phyloP scores from a whole-genome alignment of 1,140 invertebrate species.

The Drepana arcuata region DNA sequence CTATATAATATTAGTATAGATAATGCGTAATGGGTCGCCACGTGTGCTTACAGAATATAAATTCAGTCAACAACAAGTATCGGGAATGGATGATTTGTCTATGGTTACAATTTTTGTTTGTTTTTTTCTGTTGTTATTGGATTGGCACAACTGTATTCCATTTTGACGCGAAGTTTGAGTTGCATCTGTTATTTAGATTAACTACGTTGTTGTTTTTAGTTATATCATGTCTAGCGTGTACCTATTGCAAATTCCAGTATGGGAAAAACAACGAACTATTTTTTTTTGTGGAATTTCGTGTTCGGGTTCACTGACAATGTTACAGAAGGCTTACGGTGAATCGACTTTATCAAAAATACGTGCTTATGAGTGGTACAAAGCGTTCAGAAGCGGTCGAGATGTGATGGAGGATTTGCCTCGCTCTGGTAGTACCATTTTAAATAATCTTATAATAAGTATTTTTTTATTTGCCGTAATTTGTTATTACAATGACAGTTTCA shows the following conservation, averaged over 20 bases:
- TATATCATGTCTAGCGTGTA: background rate
- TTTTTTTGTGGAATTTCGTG: background rate
- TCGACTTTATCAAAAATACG: slow-evolving; percentile 1
- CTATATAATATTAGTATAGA: too few species aligned
- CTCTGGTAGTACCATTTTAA: too few species aligned
- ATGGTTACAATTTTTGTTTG: too few species aligned
- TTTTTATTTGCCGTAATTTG: too few species aligned
- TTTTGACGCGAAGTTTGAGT: slow-evolving; percentile 1
- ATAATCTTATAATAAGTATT: too few species aligned
- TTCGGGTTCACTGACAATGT: slow-evolving; percentile 1
- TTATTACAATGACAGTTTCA: too few species aligned
- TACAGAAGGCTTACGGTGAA: slow-evolving; percentile 1
- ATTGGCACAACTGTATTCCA: slow-evolving; percentile 1
- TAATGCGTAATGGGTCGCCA: too few species aligned
- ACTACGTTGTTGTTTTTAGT: background rate
- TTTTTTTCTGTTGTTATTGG: background rate
- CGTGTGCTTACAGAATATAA: too few species aligned
- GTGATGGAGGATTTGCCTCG: slow-evolving; percentile 1
- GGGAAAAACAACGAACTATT: background rate
- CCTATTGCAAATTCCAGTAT: background rate
- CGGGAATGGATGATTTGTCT: too few species aligned
- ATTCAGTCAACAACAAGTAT: too few species aligned
- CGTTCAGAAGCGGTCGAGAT: background rate
- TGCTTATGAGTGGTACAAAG: slow-evolving; percentile 1
- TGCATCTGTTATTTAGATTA: background rate